Evolutionary conservation across 2,888 invertebrate species (phyloP), one percentile per base, ranked within the genome.

Genomic region (Cabera pusaria): DNA sequence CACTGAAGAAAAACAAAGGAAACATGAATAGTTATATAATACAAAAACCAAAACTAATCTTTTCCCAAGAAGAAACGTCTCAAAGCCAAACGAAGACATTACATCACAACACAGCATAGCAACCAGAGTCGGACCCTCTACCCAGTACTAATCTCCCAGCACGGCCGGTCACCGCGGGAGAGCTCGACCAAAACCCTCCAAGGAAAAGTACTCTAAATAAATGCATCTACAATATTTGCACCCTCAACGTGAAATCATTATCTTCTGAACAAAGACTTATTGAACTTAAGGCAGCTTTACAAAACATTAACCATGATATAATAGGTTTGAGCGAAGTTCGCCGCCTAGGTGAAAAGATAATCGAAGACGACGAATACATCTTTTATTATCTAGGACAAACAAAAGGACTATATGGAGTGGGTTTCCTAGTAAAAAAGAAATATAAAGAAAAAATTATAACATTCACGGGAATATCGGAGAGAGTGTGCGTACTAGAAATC

Each of bases 121-220:
- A 22, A 22, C 2, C 1, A 31, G 8, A 34, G 29, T 22, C 26
- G 31, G 26, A 25, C 43, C 32, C 32, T 23, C 37, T 24, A 14
- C 41, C 9, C 6, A 12, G 29, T 31, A 14, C 24, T n/a, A 10
- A 44, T 38, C 47, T 44, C 50, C 50, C 50, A 49, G 8, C 17
- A 48, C 46, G 47, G 45, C 41, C 16, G 50, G 52, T 52, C 49
- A 49, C 52, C 48, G 54, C 31, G 54, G 47, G 46, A 49, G 44
- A 53, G 39, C 18, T 31, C 23, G 49, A 53, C 49, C 43, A 45
- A 9, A 50, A 49, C 41, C 43, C 50, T 23, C 50, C 47, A 49
- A 44, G 23, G 12, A 41, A 14, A 40, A 22, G 5, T 23, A 35
- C n/a, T 6, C 12, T 17, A 26, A 37, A 23, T 5, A 32, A 31